phyloP scores from a whole-genome alignment of 2,888 invertebrate species.

The Nemoura dubitans region DNA sequence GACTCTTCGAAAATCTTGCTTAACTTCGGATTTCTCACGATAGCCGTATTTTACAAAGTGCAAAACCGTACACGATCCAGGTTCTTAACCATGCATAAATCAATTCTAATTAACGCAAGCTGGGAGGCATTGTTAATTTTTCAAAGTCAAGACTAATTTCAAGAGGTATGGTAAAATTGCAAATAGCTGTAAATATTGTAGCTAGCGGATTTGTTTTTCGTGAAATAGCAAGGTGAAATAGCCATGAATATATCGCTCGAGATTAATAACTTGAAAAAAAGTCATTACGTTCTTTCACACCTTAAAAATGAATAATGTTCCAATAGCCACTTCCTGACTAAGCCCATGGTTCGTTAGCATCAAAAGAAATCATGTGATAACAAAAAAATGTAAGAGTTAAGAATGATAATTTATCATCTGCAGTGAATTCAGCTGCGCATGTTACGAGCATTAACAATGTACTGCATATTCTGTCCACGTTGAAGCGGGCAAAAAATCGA shows the following conservation, averaged over 20 bases:
- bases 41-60: too few relatives aligned
- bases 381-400: neutral
- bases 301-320: neutral
- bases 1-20: too few relatives aligned
- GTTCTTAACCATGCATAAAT: too few relatives aligned
- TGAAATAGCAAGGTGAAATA: too few relatives aligned
- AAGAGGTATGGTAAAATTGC: neutral
- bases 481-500: neutral
- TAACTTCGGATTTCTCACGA: too few relatives aligned
- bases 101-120: neutral
- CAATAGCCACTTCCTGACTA: neutral
- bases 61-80: too few relatives aligned
- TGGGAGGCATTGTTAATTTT: neutral
- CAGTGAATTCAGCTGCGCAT: neutral
- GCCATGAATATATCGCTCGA: too few relatives aligned
- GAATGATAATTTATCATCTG: neutral
- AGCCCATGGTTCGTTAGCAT: neutral
- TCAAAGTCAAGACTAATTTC: neutral
- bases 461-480: too few relatives aligned
- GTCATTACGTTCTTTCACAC: neutral
- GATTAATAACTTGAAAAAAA: too few relatives aligned
- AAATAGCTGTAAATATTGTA: neutral
- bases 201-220: too few relatives aligned
- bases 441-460: neutral
- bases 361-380: neutral